Percentiles rank a stretch among this genome's conserved stretches.
Evolutionary conservation across 1,140 invertebrate genomes (phyloP).

Genomic region (Aphelinus certus): DNA sequence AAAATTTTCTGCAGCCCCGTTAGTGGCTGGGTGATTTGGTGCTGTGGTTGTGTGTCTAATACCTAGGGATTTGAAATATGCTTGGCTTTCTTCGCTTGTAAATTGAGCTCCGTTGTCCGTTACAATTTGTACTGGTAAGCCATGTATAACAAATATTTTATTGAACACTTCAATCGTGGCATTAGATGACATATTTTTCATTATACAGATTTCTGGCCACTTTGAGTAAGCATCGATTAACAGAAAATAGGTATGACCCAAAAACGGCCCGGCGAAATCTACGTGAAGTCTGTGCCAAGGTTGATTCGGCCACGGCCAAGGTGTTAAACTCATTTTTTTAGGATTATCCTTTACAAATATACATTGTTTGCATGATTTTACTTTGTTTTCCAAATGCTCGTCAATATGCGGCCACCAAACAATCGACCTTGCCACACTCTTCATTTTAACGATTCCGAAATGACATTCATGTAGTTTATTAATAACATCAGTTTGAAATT

Average conservation of each 20-base stretch:
- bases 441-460: constrained; percentile 34
- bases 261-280: neutral
- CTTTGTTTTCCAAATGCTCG: neutral
- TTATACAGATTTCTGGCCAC: neutral
- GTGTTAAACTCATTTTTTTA: neutral
- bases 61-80: constrained; percentile 45
- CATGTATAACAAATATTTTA: constrained; percentile 47
- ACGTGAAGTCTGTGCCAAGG: neutral
- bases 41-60: constrained; percentile 43
- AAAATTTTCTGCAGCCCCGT: no score
- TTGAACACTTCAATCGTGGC: constrained; percentile 43
- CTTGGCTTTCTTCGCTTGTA: constrained; percentile 40
- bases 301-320: neutral
- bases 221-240: neutral
- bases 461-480: no score
- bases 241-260: neutral
- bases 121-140: constrained; percentile 42
- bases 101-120: constrained; percentile 47
- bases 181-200: constrained; percentile 31
- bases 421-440: constrained; percentile 9
- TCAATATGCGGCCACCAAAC: constrained; percentile 2
- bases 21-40: constrained; percentile 49
- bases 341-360: neutral
- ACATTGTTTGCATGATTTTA: neutral
- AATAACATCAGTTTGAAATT: neutral